Percentiles rank a stretch among this genome's conserved stretches.
phyloP scores from a whole-genome alignment of 2,888 invertebrate species.

The Euphydryas editha region DNA sequence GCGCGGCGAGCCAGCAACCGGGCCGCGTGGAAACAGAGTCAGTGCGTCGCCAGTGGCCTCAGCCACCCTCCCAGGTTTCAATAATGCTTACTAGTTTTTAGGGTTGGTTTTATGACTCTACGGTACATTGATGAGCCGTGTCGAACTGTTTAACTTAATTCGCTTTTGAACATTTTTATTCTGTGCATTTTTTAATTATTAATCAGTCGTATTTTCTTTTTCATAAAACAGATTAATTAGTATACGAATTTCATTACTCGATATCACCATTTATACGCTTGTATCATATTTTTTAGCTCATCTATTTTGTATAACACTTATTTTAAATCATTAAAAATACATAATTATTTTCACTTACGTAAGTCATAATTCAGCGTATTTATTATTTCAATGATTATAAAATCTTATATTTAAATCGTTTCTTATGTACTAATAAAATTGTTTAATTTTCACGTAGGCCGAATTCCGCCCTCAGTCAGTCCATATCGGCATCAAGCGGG shows the following conservation, averaged over 20 bases:
- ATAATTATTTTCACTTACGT: background rate
- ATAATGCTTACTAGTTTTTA: conserved; percentile 23
- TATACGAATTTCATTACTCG: background rate
- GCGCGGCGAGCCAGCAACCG: conserved; percentile 92
- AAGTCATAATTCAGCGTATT: background rate
- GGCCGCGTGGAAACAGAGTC: conserved; percentile 94
- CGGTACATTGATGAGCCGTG: conserved; percentile 20
- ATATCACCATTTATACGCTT: background rate
- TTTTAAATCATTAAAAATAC: background rate
- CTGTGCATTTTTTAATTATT: background rate
- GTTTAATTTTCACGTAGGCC: conserved; percentile 77
- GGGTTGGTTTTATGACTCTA: conserved; percentile 2
- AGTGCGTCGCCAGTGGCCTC: conserved; percentile 90
- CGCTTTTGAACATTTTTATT: conserved; percentile 13
- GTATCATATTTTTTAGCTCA: background rate
- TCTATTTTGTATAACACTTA: background rate
- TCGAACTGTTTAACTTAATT: conserved; percentile 35
- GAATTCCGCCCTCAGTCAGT: conserved; percentile 92
- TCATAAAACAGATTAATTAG: background rate
- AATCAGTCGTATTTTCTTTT: background rate
- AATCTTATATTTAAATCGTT: background rate
- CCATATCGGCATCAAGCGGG: conserved; percentile 85
- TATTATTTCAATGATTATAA: background rate
- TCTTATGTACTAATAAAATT: background rate
- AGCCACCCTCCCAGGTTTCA: conserved; percentile 77